phyloP scores from a whole-genome alignment of 1,140 invertebrate genomes.

The Tetragnatha versicolor region DNA sequence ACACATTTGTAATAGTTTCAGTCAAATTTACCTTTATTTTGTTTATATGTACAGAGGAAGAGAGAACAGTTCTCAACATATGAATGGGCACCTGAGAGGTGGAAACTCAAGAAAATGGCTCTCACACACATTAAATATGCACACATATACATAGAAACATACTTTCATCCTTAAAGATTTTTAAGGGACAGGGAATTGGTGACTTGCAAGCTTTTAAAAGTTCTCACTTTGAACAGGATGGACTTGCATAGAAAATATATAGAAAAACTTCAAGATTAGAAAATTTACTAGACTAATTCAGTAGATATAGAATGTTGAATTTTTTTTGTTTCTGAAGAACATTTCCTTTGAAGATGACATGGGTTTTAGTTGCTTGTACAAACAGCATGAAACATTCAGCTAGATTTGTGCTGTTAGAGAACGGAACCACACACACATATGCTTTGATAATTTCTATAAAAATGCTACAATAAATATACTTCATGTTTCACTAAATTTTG shows the following conservation, averaged over 20 bases:
- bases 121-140: constrained; percentile 32
- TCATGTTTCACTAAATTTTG: neutral
- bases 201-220: constrained; percentile 54
- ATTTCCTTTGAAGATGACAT: neutral
- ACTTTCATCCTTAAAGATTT: constrained; percentile 46
- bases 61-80: constrained; percentile 46
- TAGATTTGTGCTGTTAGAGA: constrained; percentile 37
- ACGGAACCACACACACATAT: constrained; percentile 18
- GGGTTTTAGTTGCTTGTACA: constrained; percentile 4
- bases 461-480: constrained; percentile 8
- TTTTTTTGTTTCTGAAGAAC: constrained; percentile 24
- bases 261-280: constrained; percentile 55
- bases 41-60: constrained; percentile 43
- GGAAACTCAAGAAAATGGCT: constrained; percentile 32
- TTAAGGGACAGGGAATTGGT: constrained; percentile 13
- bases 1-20: constrained; percentile 33
- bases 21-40: constrained; percentile 36
- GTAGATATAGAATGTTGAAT: constrained; percentile 38
- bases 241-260: constrained; percentile 56
- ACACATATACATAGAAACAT: constrained; percentile 49
- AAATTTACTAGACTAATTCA: constrained; percentile 27
- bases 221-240: constrained; percentile 56
- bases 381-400: constrained; percentile 7
- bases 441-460: constrained; percentile 32
- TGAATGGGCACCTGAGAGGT: constrained; percentile 39